A percentile compares a stretch with the other conserved stretches of the same genome.
Conservation (phyloP, 2,797 vertebrate species). For the Rousettus madagascariensis region DNA sequence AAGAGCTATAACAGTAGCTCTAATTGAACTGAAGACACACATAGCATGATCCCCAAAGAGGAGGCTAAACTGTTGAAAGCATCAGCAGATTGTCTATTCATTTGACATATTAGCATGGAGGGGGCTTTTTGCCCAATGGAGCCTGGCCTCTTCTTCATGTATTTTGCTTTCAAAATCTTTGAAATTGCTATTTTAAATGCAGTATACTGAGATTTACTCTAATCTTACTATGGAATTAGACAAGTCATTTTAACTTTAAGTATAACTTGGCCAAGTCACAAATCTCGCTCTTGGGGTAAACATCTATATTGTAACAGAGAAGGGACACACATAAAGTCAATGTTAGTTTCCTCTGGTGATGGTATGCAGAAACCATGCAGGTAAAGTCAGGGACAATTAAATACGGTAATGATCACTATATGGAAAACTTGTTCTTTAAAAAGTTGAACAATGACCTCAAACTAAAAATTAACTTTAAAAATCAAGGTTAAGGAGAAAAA, state of each 20-base stretch:
- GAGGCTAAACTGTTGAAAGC: background rate
- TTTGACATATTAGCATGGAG: conserved; percentile 60
- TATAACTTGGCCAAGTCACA: background rate
- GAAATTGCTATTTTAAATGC: conserved; percentile 51
- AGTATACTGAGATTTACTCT: background rate
- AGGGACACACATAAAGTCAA: background rate
- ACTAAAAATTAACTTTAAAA: conserved; percentile 2
- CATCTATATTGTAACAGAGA: background rate
- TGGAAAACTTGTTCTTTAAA: background rate
- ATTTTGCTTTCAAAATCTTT: conserved; percentile 43
- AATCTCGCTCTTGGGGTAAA: background rate
- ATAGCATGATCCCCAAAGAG: background rate
- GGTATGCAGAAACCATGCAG: background rate
- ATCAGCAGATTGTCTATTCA: conserved; percentile 44
- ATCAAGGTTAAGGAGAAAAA: background rate
- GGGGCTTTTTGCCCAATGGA: conserved; percentile 1
- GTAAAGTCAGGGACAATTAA: background rate
- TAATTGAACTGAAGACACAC: conserved; percentile 58
- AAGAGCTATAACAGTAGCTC: conserved; percentile 55
- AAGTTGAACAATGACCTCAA: background rate
- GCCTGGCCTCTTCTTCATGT: background rate
- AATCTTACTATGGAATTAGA: conserved; percentile 27
- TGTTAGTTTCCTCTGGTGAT: background rate
- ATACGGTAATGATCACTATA: background rate
- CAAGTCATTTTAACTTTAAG: conserved; percentile 52